Evolutionary conservation across 1,140 invertebrate species (phyloP).

Genomic region (Steinernema feltiae): DNA sequence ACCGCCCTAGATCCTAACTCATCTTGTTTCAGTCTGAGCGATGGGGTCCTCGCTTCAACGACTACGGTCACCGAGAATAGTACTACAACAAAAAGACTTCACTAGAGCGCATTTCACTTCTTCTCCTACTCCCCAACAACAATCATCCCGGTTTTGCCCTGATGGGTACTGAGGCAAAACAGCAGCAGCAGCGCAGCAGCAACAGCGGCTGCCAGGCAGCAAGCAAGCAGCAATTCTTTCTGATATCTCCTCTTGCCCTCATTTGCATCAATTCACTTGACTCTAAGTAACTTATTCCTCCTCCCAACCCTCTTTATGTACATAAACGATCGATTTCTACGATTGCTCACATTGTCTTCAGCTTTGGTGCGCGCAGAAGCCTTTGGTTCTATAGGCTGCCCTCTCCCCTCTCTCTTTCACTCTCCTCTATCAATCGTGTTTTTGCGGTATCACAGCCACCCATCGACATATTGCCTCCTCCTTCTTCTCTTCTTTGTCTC

Average conservation of each 20-base stretch:
- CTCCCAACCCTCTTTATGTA: not conserved
- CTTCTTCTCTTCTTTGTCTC: too few relatives aligned
- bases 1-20: not conserved
- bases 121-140: not conserved
- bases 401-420: not conserved
- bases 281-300: not conserved
- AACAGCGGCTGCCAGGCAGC: not conserved
- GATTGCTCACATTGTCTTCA: not conserved
- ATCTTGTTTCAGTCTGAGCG: slow-evolving; percentile 1
- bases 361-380: not conserved
- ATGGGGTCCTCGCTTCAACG: slow-evolving; percentile 18
- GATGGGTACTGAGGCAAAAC: slow-evolving; percentile 15
- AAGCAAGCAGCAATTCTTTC: not conserved
- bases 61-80: not conserved
- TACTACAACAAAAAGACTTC: not conserved
- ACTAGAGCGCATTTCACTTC: not conserved
- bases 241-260: not conserved
- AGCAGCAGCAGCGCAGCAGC: not conserved
- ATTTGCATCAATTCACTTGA: not conserved
- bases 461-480: not conserved
- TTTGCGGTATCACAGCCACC: not conserved
- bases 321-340: not conserved
- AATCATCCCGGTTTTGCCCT: slow-evolving; percentile 10
- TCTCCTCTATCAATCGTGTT: not conserved
- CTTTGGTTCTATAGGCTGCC: not conserved